phyloP scores from a whole-genome alignment of 2,113 vertebrate genomes.

The Coturnix japonica region DNA sequence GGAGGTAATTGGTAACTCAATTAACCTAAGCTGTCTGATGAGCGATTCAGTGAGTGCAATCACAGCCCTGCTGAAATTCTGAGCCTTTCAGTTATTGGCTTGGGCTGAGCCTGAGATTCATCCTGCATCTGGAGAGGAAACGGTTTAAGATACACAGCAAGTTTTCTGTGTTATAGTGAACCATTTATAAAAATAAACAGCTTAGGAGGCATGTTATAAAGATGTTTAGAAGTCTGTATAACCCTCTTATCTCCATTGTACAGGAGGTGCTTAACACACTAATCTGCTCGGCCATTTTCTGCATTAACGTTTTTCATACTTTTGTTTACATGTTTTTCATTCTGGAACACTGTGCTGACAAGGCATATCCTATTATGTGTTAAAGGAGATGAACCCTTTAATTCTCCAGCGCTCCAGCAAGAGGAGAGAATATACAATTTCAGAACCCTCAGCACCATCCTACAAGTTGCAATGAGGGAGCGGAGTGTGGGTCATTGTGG shows the following conservation, averaged over 20 bases:
- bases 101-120: constrained; percentile 24
- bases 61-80: neutral
- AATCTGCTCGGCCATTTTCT: constrained; percentile 69
- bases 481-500: neutral
- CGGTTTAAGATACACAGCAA: constrained; percentile 15
- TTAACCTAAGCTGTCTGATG: neutral
- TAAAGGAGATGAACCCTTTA: constrained; percentile 63
- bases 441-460: neutral
- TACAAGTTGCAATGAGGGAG: neutral
- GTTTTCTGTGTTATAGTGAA: constrained; percentile 23
- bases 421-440: constrained; percentile 27
- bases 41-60: neutral
- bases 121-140: neutral
- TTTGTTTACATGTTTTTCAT: constrained; percentile 71
- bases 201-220: constrained; percentile 51
- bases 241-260: constrained; percentile 66
- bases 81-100: neutral
- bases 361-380: constrained; percentile 61
- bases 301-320: constrained; percentile 64
- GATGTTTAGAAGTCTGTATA: constrained; percentile 56
- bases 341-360: constrained; percentile 58
- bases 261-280: constrained; percentile 71
- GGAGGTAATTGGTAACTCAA: constrained; percentile 82
- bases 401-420: constrained; percentile 27
- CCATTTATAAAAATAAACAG: constrained; percentile 63